These are phyloP conservation scores for Hypercompe scribonia DNA, from an alignment of 2,888 invertebrate species.

Conservation along the genomic window DNA sequence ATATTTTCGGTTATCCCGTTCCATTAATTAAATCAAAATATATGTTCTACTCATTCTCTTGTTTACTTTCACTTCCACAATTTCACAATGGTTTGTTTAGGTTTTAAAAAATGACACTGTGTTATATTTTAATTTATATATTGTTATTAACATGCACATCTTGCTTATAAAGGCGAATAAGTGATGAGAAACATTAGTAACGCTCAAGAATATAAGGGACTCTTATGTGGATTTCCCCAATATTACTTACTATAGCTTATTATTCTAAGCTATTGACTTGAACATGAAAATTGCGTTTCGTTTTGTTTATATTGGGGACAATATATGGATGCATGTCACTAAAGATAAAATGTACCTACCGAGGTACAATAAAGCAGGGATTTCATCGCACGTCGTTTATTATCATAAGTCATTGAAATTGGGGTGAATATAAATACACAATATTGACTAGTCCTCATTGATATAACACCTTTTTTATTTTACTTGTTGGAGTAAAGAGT, in stretches of 20 bases:
- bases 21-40: not conserved
- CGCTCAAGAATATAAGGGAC: constrained; percentile 56
- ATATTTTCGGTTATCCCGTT: not conserved
- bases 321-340: constrained; percentile 66
- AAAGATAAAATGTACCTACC: constrained; percentile 71
- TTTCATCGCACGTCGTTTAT: constrained; percentile 67
- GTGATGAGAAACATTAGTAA: constrained; percentile 58
- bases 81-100: not conserved
- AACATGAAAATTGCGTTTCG: constrained; percentile 84
- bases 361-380: constrained; percentile 68
- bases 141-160: not conserved
- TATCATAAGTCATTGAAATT: constrained; percentile 71
- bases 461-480: constrained; percentile 30
- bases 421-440: constrained; percentile 72
- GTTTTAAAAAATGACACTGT: not conserved
- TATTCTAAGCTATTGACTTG: constrained; percentile 86
- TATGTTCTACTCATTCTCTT: not conserved
- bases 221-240: constrained; percentile 80
- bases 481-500: not conserved
- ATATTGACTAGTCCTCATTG: constrained; percentile 51
- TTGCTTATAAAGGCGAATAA: constrained; percentile 25
- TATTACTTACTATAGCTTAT: constrained; percentile 84
- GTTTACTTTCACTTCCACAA: not conserved
- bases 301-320: constrained; percentile 80
- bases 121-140: not conserved